A percentile compares a stretch with the other conserved stretches of the same genome.
Conservation (phyloP, 2,113 vertebrate species). For the Xiphophorus hellerii region DNA sequence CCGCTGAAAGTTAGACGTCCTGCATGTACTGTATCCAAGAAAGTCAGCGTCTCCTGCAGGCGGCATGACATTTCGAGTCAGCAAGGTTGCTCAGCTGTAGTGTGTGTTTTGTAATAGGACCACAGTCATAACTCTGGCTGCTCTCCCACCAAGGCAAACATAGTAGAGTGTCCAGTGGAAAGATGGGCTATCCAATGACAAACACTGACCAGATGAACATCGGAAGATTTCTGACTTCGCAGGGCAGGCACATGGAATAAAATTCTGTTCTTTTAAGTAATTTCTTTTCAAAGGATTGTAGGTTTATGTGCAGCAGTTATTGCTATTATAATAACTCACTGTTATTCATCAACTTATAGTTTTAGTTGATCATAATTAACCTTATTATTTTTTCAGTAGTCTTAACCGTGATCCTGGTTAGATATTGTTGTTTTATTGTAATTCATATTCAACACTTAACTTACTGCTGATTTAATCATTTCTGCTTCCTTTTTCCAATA, state of each 20-base stretch:
- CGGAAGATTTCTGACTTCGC: constrained; percentile 39
- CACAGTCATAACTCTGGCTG: constrained; percentile 43
- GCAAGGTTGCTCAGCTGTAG: constrained; percentile 44
- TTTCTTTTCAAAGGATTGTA: too few species aligned
- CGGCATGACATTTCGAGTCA: constrained; percentile 60
- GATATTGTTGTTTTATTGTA: too few species aligned
- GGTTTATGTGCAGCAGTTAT: too few species aligned
- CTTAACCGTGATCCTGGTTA: too few species aligned
- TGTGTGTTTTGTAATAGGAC: constrained; percentile 71
- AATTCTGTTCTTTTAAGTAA: too few species aligned
- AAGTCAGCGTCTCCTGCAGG: constrained; percentile 34
- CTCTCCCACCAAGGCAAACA: constrained; percentile 38
- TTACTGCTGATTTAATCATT: too few species aligned
- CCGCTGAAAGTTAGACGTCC: constrained; percentile 11
- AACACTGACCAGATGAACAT: constrained; percentile 53
- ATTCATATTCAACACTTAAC: too few species aligned
- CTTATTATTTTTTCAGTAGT: too few species aligned
- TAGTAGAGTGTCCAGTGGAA: constrained; percentile 31
- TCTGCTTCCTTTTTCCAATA: too few species aligned
- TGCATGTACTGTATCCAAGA: neutral
- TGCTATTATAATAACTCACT: too few species aligned
- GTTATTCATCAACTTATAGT: too few species aligned
- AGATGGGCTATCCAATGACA: constrained; percentile 55
- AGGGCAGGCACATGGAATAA: neutral
- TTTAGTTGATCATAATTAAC: too few species aligned